Conservation (phyloP, 2,888 invertebrate genomes). For the Pinctada fucata region DNA sequence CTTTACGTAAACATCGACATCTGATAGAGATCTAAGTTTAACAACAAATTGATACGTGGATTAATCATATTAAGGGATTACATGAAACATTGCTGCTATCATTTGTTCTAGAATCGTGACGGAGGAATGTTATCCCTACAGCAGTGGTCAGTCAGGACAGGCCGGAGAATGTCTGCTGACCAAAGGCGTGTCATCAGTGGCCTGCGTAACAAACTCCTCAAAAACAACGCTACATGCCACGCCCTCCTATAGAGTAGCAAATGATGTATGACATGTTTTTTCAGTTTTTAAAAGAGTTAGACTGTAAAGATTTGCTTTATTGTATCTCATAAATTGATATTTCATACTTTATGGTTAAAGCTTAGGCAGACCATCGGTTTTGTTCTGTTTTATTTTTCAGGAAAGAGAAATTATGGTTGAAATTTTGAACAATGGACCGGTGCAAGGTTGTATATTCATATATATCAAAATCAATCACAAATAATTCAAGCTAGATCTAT, state of each 20-base stretch:
- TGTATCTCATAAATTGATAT: too few species aligned
- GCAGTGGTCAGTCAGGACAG: constrained; percentile 80
- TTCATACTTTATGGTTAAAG: too few species aligned
- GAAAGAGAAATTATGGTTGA: constrained; percentile 93
- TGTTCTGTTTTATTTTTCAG: constrained; percentile 49
- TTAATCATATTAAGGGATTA: too few species aligned
- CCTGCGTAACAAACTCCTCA: constrained; percentile 71
- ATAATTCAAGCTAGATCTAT: background rate
- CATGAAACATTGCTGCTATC: background rate
- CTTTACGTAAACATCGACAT: too few species aligned
- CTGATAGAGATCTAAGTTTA: too few species aligned
- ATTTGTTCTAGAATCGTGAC: constrained; percentile 85
- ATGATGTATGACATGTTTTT: constrained; percentile 20
- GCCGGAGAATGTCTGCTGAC: constrained; percentile 83
- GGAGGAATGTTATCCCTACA: constrained; percentile 89
- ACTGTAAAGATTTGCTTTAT: background rate
- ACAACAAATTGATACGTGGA: too few species aligned
- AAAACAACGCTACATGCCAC: constrained; percentile 76
- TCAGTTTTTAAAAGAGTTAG: background rate
- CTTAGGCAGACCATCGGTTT: background rate
- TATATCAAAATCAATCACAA: too few species aligned
- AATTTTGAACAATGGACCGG: constrained; percentile 92
- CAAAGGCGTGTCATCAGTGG: constrained; percentile 36
- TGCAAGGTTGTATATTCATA: constrained; percentile 81
- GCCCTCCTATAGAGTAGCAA: constrained; percentile 77